Evolutionary conservation across 2,797 vertebrate species (phyloP), one percentile per base, ranked within the genome.

Genomic region (Vireo griseus): DNA sequence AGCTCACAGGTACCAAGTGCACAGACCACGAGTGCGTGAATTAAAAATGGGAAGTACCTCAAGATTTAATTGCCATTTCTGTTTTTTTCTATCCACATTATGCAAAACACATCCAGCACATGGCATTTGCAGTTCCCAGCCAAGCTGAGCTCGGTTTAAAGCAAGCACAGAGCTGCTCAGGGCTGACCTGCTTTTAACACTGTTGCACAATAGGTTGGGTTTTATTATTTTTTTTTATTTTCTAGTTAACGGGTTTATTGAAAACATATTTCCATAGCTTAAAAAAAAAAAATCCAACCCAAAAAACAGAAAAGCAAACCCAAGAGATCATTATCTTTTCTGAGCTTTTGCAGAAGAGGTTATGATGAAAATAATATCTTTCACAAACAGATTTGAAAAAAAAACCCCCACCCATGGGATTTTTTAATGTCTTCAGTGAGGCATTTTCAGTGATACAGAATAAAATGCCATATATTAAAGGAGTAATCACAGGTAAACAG

Each of bases 401-500:
- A 68, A 35, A 37, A 48, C 71, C n/a, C 8, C 6, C 6, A 29
- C 13, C 52, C 4, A 10, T 0, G 1, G 15, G 9, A 62, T 59
- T 44, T 35, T 79, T 28, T 54, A 22, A 37, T 72, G 4, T 58
- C 72, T 76, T 72, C 48, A 45, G 13, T 33, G 42, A 69, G 19
- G 5, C 35, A 33, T 55, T 57, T 92, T 21, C 11, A 83, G 10
- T n/a, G 45, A 21, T 13, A 37, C 20, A 81, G 80, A 80, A 80
- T 1, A 51, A 78, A 86, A 57, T 45, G 10, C 9, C 6, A 13
- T 28, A 2, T 26, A 29, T 47, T 65, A 57, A 16, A 55, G 39
- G 8, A 48, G 3, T 45, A 63, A 57, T 7, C 29, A 40, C 11
- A 51, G 8, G 10, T 54, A 58, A 86, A 54, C 12, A 81, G 15